Evolutionary conservation across 2,113 vertebrate genomes (phyloP).

Genomic region (Phodopus roborovskii): DNA sequence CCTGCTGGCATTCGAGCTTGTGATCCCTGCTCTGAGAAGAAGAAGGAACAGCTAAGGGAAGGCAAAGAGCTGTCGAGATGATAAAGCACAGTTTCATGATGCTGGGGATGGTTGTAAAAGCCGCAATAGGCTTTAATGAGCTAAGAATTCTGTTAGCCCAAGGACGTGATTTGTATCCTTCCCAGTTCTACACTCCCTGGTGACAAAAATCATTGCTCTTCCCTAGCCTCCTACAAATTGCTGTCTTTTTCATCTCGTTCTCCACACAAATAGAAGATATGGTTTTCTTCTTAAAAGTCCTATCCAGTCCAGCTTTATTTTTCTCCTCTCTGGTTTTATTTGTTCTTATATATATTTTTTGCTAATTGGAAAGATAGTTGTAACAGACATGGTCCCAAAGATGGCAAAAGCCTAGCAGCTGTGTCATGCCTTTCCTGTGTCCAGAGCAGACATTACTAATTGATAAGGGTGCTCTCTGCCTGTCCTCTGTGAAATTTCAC

Average conservation of each 20-base stretch:
- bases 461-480: not conserved
- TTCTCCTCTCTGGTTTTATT: not conserved
- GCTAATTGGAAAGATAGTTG: not conserved
- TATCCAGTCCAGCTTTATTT: not conserved
- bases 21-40: not conserved
- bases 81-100: not conserved
- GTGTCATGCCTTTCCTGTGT: too few species aligned
- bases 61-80: conserved; percentile 7
- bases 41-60: not conserved
- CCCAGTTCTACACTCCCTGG: not conserved
- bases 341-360: not conserved
- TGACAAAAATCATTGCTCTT: conserved; percentile 40
- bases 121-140: conserved; percentile 49
- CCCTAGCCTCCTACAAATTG: not conserved
- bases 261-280: not conserved
- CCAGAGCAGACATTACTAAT: not conserved
- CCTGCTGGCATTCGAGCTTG: not conserved
- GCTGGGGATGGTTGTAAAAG: not conserved
- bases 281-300: not conserved
- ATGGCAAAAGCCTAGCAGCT: not conserved
- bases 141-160: conserved; percentile 39
- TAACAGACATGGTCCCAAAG: not conserved
- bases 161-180: conserved; percentile 22
- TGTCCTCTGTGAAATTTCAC: not conserved
- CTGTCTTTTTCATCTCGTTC: not conserved